These are phyloP conservation scores for Orchesellides sinensis DNA, from an alignment of 2,888 invertebrate genomes.

Conservation along the genomic window DNA sequence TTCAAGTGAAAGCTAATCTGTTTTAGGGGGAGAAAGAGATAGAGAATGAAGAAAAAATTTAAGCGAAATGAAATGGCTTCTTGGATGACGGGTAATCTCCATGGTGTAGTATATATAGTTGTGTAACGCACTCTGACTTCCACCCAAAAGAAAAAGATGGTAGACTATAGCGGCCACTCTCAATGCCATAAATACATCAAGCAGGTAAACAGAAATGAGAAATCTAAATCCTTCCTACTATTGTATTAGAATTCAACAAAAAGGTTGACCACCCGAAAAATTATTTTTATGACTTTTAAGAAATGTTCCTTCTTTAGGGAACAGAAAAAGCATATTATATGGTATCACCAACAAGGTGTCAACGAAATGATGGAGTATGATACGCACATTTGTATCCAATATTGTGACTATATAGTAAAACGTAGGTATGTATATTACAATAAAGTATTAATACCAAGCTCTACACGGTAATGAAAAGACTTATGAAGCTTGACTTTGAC, in stretches of 20 bases:
- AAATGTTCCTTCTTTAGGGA: too few relatives aligned
- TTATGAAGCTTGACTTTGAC: too few relatives aligned
- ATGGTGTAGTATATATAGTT: conserved; percentile 29
- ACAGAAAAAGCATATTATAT: too few relatives aligned
- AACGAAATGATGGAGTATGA: too few relatives aligned
- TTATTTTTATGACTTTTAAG: not conserved
- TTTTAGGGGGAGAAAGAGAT: conserved; percentile 45
- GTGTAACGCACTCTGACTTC: not conserved
- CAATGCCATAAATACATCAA: conserved; percentile 63
- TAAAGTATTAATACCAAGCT: too few relatives aligned
- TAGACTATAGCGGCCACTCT: conserved; percentile 36
- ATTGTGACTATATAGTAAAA: too few relatives aligned
- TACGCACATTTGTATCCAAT: too few relatives aligned
- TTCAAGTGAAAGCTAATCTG: conserved; percentile 66
- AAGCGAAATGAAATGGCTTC: conserved; percentile 63
- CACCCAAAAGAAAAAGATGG: not conserved
- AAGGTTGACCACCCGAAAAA: conserved; percentile 11
- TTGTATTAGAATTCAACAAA: conserved; percentile 10
- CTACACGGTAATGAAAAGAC: too few relatives aligned
- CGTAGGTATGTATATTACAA: too few relatives aligned
- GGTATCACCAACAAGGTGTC: too few relatives aligned
- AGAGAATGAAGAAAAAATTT: conserved; percentile 51
- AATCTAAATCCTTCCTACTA: conserved; percentile 44
- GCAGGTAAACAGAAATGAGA: conserved; percentile 46
- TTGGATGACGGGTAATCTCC: conserved; percentile 61